A percentile compares a stretch with the other conserved stretches of the same genome.
Conservation (phyloP, 2,797 vertebrate species). For the Sparus aurata region DNA sequence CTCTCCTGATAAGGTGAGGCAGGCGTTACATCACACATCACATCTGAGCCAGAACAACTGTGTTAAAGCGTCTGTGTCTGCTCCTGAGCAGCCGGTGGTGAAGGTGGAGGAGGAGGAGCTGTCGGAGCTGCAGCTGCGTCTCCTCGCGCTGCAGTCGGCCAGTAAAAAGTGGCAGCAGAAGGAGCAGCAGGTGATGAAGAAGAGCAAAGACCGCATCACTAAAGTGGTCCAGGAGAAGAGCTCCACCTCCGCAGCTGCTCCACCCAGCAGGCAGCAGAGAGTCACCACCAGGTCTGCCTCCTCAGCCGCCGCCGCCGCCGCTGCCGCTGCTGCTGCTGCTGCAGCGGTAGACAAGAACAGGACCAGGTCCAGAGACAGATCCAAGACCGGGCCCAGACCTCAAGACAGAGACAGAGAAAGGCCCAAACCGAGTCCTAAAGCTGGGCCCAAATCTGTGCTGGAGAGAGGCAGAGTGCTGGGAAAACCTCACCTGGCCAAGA, state of each 20-base stretch:
- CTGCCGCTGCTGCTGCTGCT: conserved; percentile 3
- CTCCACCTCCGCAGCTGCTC: conserved; percentile 20
- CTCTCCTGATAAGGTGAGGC: conserved; percentile 76
- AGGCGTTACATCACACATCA: not conserved
- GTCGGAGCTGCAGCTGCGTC: conserved; percentile 95
- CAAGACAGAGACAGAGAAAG: conserved; percentile 74
- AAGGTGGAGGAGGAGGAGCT: conserved; percentile 94
- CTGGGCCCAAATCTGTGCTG: conserved; percentile 70
- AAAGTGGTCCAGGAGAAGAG: conserved; percentile 86
- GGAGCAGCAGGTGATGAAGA: conserved; percentile 97
- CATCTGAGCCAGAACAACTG: too few relatives aligned
- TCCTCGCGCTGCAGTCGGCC: conserved; percentile 97
- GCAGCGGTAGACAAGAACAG: conserved; percentile 53
- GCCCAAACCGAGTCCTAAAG: conserved; percentile 83
- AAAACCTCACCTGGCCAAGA: conserved; percentile 88
- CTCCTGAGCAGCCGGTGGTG: conserved; percentile 8
- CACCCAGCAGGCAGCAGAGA: conserved; percentile 47
- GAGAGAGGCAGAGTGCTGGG: conserved; percentile 85
- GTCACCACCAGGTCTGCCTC: conserved; percentile 74
- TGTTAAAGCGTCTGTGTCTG: too few relatives aligned
- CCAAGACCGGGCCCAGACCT: conserved; percentile 48
- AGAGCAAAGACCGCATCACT: conserved; percentile 94
- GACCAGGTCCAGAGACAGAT: conserved; percentile 57
- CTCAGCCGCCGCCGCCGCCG: conserved; percentile 24
- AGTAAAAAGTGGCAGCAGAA: conserved; percentile 99